Base-by-base conservation (phyloP, 2,888 invertebrate species). In the Tetragonula carbonaria region DNA sequence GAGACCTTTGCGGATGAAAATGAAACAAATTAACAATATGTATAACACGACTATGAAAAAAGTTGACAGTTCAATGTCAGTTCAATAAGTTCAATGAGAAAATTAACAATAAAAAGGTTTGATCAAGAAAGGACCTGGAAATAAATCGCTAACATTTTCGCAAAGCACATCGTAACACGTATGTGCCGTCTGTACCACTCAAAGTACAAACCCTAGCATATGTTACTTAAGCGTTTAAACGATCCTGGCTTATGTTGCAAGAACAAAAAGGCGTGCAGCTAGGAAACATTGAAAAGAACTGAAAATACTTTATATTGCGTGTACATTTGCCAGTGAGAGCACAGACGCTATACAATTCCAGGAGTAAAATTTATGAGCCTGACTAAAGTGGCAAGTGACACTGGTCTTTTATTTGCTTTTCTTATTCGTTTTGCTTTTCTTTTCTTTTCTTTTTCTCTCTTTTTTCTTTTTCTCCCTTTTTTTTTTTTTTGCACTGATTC, bases 201-300 rank as follows among this genome's bases (percentile, higher is more conserved):
- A 59, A 71, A 80, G 59, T 59, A 65, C 74, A 38, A 59, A 70
- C 18, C 68, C 63, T 67, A 53, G 65, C 73, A 71, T 74, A 63
- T 83, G 72, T 79, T 79, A 28, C 79, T 70, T 14, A 57, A 68
- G 62, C 73, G 55, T 23, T 63, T 63, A 76, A 73, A 65, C 81
- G 45, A n/a, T 21, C 33, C 53, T 45, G 23, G 81, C 45, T 63
- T 63, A 16, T 16, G 33, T 65, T 16, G 74, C 28, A 28, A 68
- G 74, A 70, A 74, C 74, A 70, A 70, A 81, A 74, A 70, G 28
- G 55, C n/a, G 45, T 51, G 23, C 59, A 45, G 68, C 62, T 53
- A 53, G 33, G 51, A 59, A 63, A 82, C 70, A 65, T 82, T 82
- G 81, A 80, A 82, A 80, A 68, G 73, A 53, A 63, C 21, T 70